These are phyloP conservation scores for Xyliphius kryptos DNA, from an alignment of 2,113 vertebrate genomes.

Conservation along the genomic window DNA sequence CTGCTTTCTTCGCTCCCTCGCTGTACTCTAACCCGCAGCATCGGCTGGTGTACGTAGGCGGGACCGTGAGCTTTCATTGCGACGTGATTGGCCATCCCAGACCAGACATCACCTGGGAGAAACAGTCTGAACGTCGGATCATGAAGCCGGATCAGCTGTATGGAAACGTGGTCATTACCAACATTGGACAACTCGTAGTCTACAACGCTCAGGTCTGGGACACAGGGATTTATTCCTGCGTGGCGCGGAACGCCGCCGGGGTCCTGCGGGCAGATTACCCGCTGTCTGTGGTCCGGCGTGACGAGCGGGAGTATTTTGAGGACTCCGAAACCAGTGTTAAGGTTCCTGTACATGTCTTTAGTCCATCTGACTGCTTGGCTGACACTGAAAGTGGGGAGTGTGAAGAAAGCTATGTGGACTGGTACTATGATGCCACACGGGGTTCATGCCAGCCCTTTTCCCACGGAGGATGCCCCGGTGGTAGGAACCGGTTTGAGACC, in stretches of 20 bases:
- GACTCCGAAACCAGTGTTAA: conserved; percentile 47
- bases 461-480: conserved; percentile 69
- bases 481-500: conserved; percentile 80
- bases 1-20: conserved; percentile 71
- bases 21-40: conserved; percentile 85
- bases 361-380: conserved; percentile 75
- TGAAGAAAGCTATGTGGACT: conserved; percentile 70
- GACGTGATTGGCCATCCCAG: conserved; percentile 78
- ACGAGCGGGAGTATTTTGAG: conserved; percentile 57
- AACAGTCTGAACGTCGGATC: conserved; percentile 80
- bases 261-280: conserved; percentile 85
- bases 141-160: conserved; percentile 97
- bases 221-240: conserved; percentile 87
- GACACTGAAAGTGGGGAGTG: conserved; percentile 69
- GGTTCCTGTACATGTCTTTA: conserved; percentile 59
- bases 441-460: conserved; percentile 79
- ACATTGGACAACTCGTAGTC: too few species aligned
- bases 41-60: conserved; percentile 76
- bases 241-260: conserved; percentile 77
- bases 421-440: conserved; percentile 77
- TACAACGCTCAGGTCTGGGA: conserved; percentile 87
- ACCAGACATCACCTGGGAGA: conserved; percentile 92
- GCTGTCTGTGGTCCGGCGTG: conserved; percentile 72
- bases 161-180: conserved; percentile 91
- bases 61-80: conserved; percentile 90